Evolutionary conservation across 2,113 vertebrate species (phyloP).

Genomic region (Hydrochoerus hydrochaeris): DNA sequence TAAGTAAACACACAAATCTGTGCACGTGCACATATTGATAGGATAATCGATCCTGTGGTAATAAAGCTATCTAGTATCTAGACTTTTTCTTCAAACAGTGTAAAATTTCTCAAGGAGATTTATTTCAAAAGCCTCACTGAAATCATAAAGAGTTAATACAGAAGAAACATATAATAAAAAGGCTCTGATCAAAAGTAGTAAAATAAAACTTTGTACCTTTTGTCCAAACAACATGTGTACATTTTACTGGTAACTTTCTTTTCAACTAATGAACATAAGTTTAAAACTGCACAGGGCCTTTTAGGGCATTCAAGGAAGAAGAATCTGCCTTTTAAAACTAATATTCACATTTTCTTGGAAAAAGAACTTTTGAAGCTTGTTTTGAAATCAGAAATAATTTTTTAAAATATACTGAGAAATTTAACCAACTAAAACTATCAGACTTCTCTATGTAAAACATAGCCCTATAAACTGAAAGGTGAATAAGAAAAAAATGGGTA

Average conservation of each 20-base stretch:
- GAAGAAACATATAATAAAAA: neutral
- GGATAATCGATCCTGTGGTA: neutral
- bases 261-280: neutral
- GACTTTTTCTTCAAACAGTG: neutral
- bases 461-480: neutral
- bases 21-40: neutral
- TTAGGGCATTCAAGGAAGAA: neutral
- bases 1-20: neutral
- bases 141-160: neutral
- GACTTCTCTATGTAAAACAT: neutral
- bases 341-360: neutral
- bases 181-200: neutral
- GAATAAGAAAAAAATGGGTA: constrained; percentile 39
- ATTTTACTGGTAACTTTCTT: neutral
- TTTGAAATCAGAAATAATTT: neutral
- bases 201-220: neutral
- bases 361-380: neutral
- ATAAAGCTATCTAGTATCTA: neutral
- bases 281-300: neutral
- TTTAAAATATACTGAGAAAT: constrained; percentile 8
- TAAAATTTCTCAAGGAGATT: neutral
- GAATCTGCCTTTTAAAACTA: constrained; percentile 3
- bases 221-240: neutral
- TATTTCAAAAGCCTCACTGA: constrained; percentile 13
- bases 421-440: constrained; percentile 25